These are phyloP conservation scores for Octodonta nipae DNA, from an alignment of 2,888 invertebrate species.

Conservation along the genomic window DNA sequence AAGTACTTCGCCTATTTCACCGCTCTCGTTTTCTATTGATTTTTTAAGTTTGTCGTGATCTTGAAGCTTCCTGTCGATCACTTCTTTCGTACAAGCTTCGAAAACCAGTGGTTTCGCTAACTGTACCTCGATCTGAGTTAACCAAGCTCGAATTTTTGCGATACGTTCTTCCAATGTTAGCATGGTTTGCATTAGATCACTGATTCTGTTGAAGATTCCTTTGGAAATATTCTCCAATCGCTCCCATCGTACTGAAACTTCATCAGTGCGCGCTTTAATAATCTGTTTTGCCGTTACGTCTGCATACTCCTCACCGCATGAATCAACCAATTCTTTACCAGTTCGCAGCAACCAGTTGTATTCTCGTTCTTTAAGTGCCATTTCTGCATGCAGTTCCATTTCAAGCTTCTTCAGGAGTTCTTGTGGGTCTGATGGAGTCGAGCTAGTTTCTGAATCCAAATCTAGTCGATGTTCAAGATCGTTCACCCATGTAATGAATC, in stretches of 20 bases:
- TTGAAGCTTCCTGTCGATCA: conserved; percentile 53
- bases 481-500: conserved; percentile 57
- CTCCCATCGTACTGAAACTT: conserved; percentile 58
- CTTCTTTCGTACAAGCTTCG: conserved; percentile 49
- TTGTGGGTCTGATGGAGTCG: conserved; percentile 48
- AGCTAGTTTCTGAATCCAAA: conserved; percentile 28
- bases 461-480: conserved; percentile 54
- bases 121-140: conserved; percentile 58
- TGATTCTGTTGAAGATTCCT: conserved; percentile 55
- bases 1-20: conserved; percentile 62
- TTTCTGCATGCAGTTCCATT: conserved; percentile 62
- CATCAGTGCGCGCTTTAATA: conserved; percentile 43
- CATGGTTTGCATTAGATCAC: conserved; percentile 58
- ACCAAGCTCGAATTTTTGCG: conserved; percentile 56
- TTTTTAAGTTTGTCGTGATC: conserved; percentile 63
- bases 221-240: conserved; percentile 57
- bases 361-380: conserved; percentile 61
- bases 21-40: conserved; percentile 62
- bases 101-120: conserved; percentile 54
- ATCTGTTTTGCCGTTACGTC: conserved; percentile 44
- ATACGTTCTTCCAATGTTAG: conserved; percentile 57
- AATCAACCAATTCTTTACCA: conserved; percentile 50
- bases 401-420: conserved; percentile 59
- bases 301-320: conserved; percentile 50
- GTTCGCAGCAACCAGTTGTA: conserved; percentile 62